Evolutionary conservation across 2,797 vertebrate species (phyloP), one percentile per base, ranked within the genome.

Genomic region (Galaxias olidus): DNA sequence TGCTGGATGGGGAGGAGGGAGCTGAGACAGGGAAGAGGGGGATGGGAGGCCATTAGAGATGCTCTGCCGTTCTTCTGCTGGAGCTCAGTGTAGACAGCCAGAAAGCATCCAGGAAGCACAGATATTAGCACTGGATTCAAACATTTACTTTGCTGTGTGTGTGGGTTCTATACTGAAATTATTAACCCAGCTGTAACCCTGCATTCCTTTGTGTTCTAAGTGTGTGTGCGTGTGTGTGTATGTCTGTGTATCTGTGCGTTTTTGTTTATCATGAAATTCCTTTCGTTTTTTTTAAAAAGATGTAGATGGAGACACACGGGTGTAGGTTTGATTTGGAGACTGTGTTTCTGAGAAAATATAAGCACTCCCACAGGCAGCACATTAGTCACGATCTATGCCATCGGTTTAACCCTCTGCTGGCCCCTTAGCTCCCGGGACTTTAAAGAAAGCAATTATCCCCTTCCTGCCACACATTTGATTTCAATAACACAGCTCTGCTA

Each of bases 31-130:
- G 69, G 68, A 70, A 61, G 74, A 70, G 86, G 46, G 78, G 83
- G 84, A 82, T 71, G 84, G 81, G 72, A 85, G 81, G 81, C 86
- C 77, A 70, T 73, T 61, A 65, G 73, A 71, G 70, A 81, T 82
- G 69, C 47, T 61, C 76, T 46, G 76, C 47, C 54, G 61, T 71
- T 71, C 69, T 57, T 76, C 12, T 55, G 48, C 12, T 42, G 20
- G 54, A 54, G 42, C 64, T 69, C 56, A 67, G 72, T 75, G 11
- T 58, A 51, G 40, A 72, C 61, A 79, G 67, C 59, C 73, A 58
- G 57, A 47, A 46, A 40, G 63, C 40, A 52, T 41, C 42, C 51
- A 69, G 73, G 72, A 76, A 80, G 73, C 79, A 76, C n/a, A 44
- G 55, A 5, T 41, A 53, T 1, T 17, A 20, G 55, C 1, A 18